Percentiles rank a stretch among this genome's conserved stretches.
Evolutionary conservation across 2,797 vertebrate genomes (phyloP).

Genomic region (Vireo griseus): DNA sequence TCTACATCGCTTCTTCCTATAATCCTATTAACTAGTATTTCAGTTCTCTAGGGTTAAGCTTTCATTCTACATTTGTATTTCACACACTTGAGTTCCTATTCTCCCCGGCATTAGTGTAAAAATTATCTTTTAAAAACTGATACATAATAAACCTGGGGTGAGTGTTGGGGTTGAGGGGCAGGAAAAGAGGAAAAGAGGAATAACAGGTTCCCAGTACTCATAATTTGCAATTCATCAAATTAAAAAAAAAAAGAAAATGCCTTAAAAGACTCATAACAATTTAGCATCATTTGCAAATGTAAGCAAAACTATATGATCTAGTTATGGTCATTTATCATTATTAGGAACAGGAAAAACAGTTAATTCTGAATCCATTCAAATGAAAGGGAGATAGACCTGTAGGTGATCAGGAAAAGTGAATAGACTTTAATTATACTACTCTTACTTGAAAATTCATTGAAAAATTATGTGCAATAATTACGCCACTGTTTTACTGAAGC

Average conservation of each 20-base stretch:
- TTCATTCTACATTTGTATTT: background rate
- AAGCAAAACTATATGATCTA: background rate
- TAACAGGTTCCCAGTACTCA: background rate
- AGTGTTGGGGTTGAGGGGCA: background rate
- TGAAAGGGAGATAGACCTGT: background rate
- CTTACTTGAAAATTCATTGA: background rate
- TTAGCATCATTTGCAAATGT: background rate
- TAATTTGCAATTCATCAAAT: constrained; percentile 1
- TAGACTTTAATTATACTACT: constrained; percentile 25
- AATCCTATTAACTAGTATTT: background rate
- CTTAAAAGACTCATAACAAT: background rate
- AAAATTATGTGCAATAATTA: constrained; percentile 31
- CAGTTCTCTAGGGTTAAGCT: background rate
- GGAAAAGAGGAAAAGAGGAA: background rate
- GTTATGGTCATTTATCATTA: background rate
- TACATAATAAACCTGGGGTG: background rate
- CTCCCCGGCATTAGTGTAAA: background rate
- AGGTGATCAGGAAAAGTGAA: constrained; percentile 25
- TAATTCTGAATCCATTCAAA: constrained; percentile 23
- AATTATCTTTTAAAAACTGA: background rate
- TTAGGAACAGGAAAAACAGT: background rate
- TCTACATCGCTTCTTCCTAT: background rate
- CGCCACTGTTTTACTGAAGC: background rate
- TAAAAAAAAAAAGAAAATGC: background rate
- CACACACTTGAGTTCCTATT: background rate